Evolutionary conservation across 2,113 vertebrate genomes (phyloP).

Genomic region (Jaculus jaculus): DNA sequence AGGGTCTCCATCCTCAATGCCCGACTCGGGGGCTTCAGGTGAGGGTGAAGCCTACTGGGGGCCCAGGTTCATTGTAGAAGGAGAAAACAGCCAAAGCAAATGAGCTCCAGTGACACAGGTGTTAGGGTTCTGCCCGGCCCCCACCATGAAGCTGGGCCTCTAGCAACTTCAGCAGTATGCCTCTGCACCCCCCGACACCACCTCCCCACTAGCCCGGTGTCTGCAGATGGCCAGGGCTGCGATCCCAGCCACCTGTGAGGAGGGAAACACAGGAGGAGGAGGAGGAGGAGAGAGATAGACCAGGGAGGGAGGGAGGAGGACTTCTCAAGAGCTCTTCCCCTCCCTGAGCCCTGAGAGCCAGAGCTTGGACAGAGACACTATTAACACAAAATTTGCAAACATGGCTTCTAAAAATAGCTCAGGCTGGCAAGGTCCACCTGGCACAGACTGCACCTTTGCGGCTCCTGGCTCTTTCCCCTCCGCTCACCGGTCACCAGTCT

Average conservation of each 20-base stretch:
- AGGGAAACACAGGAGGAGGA: not conserved
- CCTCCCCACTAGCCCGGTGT: not conserved
- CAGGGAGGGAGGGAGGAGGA: not conserved
- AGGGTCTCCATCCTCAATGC: not conserved
- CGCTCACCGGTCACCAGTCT: slow-evolving; percentile 52
- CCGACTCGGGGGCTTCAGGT: not conserved
- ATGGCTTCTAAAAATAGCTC: slow-evolving; percentile 80
- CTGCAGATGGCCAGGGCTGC: not conserved
- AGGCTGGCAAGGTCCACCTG: slow-evolving; percentile 75
- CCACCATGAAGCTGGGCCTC: not conserved
- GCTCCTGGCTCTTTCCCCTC: slow-evolving; percentile 54
- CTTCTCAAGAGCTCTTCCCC: not conserved
- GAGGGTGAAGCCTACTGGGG: not conserved
- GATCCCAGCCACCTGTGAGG: slow-evolving; percentile 70
- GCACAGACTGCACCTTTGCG: slow-evolving; percentile 73
- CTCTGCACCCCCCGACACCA: not conserved
- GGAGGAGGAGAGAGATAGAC: not conserved
- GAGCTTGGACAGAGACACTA: slow-evolving; percentile 77
- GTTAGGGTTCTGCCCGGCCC: not conserved
- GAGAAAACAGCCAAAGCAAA: not conserved
- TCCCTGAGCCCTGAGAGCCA: slow-evolving; percentile 64
- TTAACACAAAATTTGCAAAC: slow-evolving; percentile 80
- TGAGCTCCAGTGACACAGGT: not conserved
- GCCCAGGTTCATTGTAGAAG: not conserved
- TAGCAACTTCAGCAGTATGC: not conserved